phyloP scores from a whole-genome alignment of 2,797 vertebrate species.

The Sebastes hopkinsi region DNA sequence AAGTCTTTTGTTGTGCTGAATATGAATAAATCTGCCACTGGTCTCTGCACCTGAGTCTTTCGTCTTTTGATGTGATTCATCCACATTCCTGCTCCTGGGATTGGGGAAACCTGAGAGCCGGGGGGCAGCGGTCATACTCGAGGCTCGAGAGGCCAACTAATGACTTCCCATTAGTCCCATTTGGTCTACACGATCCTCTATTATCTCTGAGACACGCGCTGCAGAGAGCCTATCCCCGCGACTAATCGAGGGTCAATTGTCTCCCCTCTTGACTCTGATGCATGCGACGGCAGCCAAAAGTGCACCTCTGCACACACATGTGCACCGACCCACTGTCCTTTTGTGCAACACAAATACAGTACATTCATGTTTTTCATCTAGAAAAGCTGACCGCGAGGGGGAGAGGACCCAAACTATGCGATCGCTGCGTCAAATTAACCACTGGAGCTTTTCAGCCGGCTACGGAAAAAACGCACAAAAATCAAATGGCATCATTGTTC shows the following conservation, averaged over 20 bases:
- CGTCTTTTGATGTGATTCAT: conserved; percentile 24
- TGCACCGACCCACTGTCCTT: neutral
- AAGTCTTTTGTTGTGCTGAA: neutral
- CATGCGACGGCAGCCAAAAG: conserved; percentile 22
- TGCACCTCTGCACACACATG: neutral
- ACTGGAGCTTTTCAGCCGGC: conserved; percentile 47
- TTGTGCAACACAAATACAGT: conserved; percentile 45
- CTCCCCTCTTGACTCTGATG: conserved; percentile 28
- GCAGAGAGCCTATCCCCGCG: conserved; percentile 58
- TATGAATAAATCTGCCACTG: neutral
- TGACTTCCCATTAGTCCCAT: conserved; percentile 57
- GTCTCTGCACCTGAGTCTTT: conserved; percentile 37
- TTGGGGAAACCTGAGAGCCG: conserved; percentile 67
- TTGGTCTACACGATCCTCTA: conserved; percentile 53
- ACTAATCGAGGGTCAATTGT: conserved; percentile 65
- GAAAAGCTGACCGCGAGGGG: conserved; percentile 16
- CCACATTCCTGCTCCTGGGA: conserved; percentile 62
- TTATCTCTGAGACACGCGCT: conserved; percentile 67
- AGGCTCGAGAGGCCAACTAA: conserved; percentile 44
- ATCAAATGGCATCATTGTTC: conserved; percentile 75
- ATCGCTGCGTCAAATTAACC: conserved; percentile 69
- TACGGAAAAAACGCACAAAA: conserved; percentile 59
- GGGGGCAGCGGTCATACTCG: conserved; percentile 32
- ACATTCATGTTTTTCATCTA: conserved; percentile 51
- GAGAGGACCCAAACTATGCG: conserved; percentile 23